Base-by-base conservation (phyloP, 2,888 invertebrate species). In the Elaeidobius kamerunicus region DNA sequence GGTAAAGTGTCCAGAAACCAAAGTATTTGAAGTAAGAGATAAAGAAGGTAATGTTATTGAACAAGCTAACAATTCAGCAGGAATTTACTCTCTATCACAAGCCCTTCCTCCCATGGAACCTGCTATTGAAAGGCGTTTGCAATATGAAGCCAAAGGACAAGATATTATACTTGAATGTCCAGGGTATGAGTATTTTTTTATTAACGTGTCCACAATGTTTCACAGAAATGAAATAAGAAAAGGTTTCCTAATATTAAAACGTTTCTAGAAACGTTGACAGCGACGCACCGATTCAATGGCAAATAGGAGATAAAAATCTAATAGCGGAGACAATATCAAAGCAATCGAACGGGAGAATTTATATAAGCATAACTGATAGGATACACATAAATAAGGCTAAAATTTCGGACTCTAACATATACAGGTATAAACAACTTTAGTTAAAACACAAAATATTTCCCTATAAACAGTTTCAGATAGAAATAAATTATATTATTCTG, bases 11-110 rank as follows among this genome's bases (percentile, higher is more conserved):
- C 65, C 67, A 2, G 68, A 68, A 48, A 68, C 73, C 20, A 60
- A 67, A 20, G 63, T 81, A 47, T 82, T 81, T 63, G 75, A 78
- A 64, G 72, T 79, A 15, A 68, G 73, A 56, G 76, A 84, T 66
- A 68, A 75, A 64, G 64, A 70, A 39, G 79, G 81, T 1, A 71
- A 74, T 2, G 60, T 82, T 36, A 61, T 81, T 27, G 83, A 83
- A 71, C 70, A 66, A 52, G 81, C 77, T 0, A 82, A 83, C 63
- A 83, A 83, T 66, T 77, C 78, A 16, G 81, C 76, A 2, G 82
- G 81, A n/a, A 72, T 81, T 48, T 83, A 76, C 67, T 78, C 79
- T 1, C 69, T 76, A 61, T 32, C 71, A 12, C 80, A 80, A 70
- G 74, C 73, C 9, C 60, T 77, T 20, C 79, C 79, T 2, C 67